phyloP scores from a whole-genome alignment of 2,113 vertebrate species.

The Psittacus erithacus region DNA sequence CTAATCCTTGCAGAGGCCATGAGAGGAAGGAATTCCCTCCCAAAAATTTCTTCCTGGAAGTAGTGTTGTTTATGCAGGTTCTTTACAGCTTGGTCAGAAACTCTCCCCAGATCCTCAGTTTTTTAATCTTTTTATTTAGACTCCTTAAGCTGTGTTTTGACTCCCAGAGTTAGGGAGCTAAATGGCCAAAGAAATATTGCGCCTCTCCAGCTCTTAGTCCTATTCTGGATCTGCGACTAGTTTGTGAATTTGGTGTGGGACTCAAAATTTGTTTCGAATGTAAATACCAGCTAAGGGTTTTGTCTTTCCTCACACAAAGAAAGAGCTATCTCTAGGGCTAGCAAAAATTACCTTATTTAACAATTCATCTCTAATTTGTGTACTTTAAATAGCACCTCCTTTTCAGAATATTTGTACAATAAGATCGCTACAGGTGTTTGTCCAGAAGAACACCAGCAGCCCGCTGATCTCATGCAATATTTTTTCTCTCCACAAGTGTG shows the following conservation, averaged over 20 bases:
- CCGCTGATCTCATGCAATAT: neutral
- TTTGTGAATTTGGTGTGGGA: neutral
- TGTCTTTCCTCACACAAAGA: neutral
- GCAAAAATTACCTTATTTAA: neutral
- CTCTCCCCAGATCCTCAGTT: accelerated
- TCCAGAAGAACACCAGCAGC: neutral
- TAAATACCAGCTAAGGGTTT: neutral
- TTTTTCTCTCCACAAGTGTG: neutral
- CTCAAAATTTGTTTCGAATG: neutral
- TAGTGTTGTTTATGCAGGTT: neutral
- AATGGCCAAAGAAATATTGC: neutral
- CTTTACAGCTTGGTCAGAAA: neutral
- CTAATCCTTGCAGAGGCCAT: neutral
- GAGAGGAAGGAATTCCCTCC: neutral
- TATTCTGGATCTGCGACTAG: neutral
- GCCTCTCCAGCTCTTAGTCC: neutral
- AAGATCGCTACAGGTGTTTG: neutral
- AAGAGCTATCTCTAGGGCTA: neutral
- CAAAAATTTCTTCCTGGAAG: neutral
- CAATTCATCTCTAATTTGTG: neutral
- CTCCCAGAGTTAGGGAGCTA: neutral
- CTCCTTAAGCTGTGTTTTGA: neutral
- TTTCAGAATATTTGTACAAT: neutral
- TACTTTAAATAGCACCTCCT: neutral
- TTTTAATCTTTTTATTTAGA: neutral